phyloP scores from a whole-genome alignment of 2,797 vertebrate species.

The Melanotaenia nigrans region DNA sequence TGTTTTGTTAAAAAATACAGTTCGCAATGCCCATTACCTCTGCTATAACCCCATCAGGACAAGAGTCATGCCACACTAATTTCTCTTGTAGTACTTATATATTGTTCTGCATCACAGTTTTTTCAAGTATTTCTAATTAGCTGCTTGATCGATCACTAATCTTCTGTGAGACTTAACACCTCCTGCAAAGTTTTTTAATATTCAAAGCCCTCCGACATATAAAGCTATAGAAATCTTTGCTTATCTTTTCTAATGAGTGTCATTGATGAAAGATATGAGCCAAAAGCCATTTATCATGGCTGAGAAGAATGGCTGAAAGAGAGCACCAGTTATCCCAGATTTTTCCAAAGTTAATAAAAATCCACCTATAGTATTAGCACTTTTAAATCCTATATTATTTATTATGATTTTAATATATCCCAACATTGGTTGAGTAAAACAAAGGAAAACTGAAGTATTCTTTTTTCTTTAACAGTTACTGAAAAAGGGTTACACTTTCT shows the following conservation, averaged over 20 bases:
- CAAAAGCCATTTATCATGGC: background rate
- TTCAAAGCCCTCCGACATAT: background rate
- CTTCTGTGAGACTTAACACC: background rate
- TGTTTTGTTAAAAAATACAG: background rate
- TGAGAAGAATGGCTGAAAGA: background rate
- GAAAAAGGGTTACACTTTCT: background rate
- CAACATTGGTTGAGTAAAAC: background rate
- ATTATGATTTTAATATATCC: background rate
- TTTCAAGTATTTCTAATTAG: background rate
- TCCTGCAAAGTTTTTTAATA: slow-evolving; percentile 1
- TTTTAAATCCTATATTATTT: background rate
- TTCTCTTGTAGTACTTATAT: slow-evolving; percentile 6
- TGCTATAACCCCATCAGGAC: background rate
- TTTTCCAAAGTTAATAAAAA: slow-evolving; percentile 8
- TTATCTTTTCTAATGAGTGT: background rate
- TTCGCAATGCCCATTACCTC: slow-evolving; percentile 3
- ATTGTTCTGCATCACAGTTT: background rate
- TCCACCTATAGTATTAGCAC: background rate
- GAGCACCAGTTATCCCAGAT: background rate
- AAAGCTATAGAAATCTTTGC: background rate
- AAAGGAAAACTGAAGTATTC: background rate
- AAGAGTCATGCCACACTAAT: background rate
- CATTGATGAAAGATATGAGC: background rate
- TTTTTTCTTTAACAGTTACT: background rate
- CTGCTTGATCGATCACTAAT: background rate